Evolutionary conservation across 2,797 vertebrate genomes (phyloP).

Genomic region (Sparidentex hasta): DNA sequence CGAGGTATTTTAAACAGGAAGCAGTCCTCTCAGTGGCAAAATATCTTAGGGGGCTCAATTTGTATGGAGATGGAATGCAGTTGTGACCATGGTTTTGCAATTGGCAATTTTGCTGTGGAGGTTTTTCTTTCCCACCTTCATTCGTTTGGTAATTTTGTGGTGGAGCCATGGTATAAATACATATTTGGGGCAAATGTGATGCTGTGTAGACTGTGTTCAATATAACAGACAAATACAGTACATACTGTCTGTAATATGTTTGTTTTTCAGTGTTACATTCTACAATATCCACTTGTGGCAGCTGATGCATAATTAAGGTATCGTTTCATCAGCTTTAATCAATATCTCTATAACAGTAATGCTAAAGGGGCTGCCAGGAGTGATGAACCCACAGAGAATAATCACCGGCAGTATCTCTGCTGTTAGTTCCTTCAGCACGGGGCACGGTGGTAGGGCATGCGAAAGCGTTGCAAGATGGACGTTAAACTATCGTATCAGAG

Average conservation of each 20-base stretch:
- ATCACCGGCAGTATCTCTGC: slow-evolving; percentile 7
- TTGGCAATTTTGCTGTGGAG: slow-evolving; percentile 29
- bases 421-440: not conserved
- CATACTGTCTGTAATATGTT: not conserved
- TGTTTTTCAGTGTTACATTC: not conserved
- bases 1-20: slow-evolving; percentile 56
- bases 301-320: not conserved
- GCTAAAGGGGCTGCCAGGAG: not conserved
- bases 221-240: not conserved
- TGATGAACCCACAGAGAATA: slow-evolving; percentile 20
- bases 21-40: slow-evolving; percentile 20
- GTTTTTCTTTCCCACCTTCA: slow-evolving; percentile 36
- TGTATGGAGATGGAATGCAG: slow-evolving; percentile 43
- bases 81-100: slow-evolving; percentile 31
- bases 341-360: slow-evolving; percentile 24
- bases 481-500: no score
- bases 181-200: not conserved
- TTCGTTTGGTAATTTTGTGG: slow-evolving; percentile 28
- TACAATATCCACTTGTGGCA: not conserved
- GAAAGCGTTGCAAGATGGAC: no score
- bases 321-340: slow-evolving; percentile 7
- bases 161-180: not conserved
- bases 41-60: slow-evolving; percentile 20
- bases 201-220: not conserved
- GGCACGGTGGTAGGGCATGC: no score